These are phyloP conservation scores for Ascidia mentula DNA, from an alignment of 23 tunicate species.

Conservation along the genomic window DNA sequence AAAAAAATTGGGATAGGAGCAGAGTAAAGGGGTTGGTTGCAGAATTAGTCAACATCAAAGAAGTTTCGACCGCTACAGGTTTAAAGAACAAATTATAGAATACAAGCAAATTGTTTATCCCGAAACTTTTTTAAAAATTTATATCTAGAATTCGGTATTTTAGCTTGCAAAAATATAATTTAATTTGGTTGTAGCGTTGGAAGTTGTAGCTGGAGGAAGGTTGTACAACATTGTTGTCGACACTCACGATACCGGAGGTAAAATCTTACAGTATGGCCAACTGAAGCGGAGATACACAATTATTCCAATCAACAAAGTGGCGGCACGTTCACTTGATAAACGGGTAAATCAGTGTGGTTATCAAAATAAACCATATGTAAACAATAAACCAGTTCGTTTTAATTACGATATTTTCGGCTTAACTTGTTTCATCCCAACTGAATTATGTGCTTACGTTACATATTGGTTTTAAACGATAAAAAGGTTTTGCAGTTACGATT, in stretches of 20 bases:
- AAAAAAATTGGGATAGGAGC: conserved; percentile 63
- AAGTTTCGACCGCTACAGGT: conserved; percentile 66
- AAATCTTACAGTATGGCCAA: conserved; percentile 66
- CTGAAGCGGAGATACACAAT: conserved; percentile 76
- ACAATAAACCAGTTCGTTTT: no score
- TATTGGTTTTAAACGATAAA: no score
- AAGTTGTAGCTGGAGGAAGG: conserved; percentile 87
- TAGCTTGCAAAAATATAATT: neutral
- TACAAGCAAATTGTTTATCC: neutral
- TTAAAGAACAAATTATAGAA: no score
- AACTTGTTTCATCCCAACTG: no score
- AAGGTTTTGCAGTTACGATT: no score
- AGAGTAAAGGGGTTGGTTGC: conserved; percentile 83
- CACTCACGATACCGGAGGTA: conserved; percentile 59
- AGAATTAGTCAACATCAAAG: conserved; percentile 60
- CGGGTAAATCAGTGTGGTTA: conserved; percentile 10
- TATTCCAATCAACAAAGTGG: conserved; percentile 83
- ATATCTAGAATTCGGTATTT: neutral
- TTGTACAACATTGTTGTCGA: conserved; percentile 92
- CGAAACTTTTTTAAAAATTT: neutral
- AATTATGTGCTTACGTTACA: no score
- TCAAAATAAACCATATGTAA: no score
- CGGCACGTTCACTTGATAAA: conserved; percentile 35
- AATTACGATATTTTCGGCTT: neutral
- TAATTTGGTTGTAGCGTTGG: conserved; percentile 54